Conservation (phyloP, 2,797 vertebrate genomes). For the Zenarchopterus dispar region DNA sequence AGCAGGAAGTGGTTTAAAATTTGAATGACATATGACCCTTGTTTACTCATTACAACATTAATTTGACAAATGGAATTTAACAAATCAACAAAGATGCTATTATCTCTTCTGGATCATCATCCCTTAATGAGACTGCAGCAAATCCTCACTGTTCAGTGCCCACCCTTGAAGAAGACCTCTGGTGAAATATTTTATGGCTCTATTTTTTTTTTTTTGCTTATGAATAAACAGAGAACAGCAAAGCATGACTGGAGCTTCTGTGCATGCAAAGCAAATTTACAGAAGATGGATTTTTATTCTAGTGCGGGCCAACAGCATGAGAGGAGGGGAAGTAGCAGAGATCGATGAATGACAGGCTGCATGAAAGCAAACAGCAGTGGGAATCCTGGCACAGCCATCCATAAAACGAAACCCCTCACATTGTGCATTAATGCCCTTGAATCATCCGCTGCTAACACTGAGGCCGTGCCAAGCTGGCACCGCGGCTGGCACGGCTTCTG, state of each 20-base stretch:
- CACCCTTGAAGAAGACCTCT: constrained; percentile 56
- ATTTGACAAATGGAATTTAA: constrained; percentile 58
- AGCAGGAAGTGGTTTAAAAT: constrained; percentile 33
- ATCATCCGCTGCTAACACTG: constrained; percentile 65
- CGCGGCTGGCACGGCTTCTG: constrained; percentile 55
- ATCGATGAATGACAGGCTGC: constrained; percentile 59
- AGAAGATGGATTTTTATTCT: constrained; percentile 42
- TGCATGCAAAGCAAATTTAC: constrained; percentile 48
- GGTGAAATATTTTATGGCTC: constrained; percentile 43
- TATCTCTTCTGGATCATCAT: constrained; percentile 62
- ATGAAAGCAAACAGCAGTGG: constrained; percentile 57
- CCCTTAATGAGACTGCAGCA: constrained; percentile 55
- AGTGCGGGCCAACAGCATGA: constrained; percentile 38
- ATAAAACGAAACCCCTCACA: constrained; percentile 50
- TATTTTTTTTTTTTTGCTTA: constrained; percentile 34
- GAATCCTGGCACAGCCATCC: constrained; percentile 54
- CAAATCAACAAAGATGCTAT: constrained; percentile 69
- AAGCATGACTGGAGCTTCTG: constrained; percentile 62
- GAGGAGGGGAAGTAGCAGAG: constrained; percentile 57
- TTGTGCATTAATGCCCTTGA: constrained; percentile 76
- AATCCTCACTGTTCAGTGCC: constrained; percentile 25
- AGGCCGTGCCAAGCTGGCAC: constrained; percentile 71
- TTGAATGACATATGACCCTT: constrained; percentile 34
- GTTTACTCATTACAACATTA: constrained; percentile 56
- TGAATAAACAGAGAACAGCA: constrained; percentile 58